Conservation (phyloP, 2,113 vertebrate genomes). For the Henicopernis longicauda region DNA sequence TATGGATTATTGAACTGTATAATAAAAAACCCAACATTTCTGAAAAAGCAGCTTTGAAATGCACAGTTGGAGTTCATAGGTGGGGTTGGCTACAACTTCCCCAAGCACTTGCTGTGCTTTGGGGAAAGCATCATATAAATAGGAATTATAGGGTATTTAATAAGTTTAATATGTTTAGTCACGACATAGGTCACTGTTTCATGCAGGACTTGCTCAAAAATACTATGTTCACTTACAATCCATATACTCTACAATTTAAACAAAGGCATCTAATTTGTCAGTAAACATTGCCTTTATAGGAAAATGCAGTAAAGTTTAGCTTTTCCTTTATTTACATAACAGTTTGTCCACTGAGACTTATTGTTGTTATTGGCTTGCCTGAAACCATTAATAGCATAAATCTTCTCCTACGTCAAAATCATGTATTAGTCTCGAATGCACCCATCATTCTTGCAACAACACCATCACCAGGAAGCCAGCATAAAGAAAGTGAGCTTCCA, state of each 20-base stretch:
- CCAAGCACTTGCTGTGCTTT: background rate
- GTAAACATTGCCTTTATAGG: background rate
- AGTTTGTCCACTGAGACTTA: background rate
- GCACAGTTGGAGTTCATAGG: background rate
- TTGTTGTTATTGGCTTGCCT: background rate
- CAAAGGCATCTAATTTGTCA: background rate
- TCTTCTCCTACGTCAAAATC: background rate
- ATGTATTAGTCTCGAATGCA: background rate
- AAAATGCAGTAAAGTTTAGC: background rate
- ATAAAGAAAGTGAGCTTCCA: background rate
- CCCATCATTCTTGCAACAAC: background rate
- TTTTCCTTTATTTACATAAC: background rate
- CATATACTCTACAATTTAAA: background rate
- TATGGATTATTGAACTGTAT: background rate
- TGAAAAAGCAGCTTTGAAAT: background rate
- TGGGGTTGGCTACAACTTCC: background rate
- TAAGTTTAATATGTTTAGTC: background rate
- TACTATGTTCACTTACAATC: background rate
- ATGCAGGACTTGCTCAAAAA: background rate
- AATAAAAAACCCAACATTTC: background rate
- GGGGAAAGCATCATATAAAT: background rate
- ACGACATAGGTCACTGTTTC: background rate
- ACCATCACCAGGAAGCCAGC: background rate
- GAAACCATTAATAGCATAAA: background rate
- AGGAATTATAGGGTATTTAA: background rate